phyloP scores from a whole-genome alignment of 2,888 invertebrate genomes.

The Cinara cedri region DNA sequence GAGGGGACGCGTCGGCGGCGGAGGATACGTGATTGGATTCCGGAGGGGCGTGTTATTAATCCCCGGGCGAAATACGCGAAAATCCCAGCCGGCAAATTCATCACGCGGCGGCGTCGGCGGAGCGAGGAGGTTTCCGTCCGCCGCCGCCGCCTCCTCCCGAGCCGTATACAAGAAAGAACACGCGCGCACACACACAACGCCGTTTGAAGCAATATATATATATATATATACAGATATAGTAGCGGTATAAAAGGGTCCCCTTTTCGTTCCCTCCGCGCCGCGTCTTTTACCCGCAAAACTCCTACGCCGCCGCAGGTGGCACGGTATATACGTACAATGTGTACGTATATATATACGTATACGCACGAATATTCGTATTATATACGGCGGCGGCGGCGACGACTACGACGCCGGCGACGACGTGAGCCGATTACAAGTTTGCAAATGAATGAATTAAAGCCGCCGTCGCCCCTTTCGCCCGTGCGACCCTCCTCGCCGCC shows the following conservation, averaged over 20 bases:
- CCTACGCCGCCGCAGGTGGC: not conserved
- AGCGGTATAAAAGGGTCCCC: not conserved
- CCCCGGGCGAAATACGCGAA: slow-evolving; percentile 53
- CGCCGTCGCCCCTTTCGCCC: not conserved
- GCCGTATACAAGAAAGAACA: slow-evolving; percentile 28
- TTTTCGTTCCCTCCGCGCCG: not conserved
- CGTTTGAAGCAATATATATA: slow-evolving; percentile 32
- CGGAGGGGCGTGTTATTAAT: slow-evolving; percentile 55
- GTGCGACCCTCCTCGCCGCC: not conserved
- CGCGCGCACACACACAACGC: slow-evolving; percentile 8
- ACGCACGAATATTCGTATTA: no score
- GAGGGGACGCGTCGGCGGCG: not conserved
- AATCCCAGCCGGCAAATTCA: slow-evolving; percentile 58
- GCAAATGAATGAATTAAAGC: slow-evolving; percentile 56
- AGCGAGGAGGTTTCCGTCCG: slow-evolving; percentile 35
- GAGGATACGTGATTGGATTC: slow-evolving; percentile 54
- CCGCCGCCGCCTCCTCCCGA: not conserved
- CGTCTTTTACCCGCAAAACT: not conserved
- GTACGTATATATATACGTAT: not conserved
- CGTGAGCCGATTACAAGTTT: slow-evolving; percentile 57
- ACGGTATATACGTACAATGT: not conserved
- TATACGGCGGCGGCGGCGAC: not conserved
- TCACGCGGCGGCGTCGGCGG: slow-evolving; percentile 44
- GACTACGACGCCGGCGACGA: slow-evolving; percentile 37
- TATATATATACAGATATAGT: slow-evolving; percentile 8